Evolutionary conservation across 2,888 invertebrate species (phyloP).

Genomic region (Xanthia togata): DNA sequence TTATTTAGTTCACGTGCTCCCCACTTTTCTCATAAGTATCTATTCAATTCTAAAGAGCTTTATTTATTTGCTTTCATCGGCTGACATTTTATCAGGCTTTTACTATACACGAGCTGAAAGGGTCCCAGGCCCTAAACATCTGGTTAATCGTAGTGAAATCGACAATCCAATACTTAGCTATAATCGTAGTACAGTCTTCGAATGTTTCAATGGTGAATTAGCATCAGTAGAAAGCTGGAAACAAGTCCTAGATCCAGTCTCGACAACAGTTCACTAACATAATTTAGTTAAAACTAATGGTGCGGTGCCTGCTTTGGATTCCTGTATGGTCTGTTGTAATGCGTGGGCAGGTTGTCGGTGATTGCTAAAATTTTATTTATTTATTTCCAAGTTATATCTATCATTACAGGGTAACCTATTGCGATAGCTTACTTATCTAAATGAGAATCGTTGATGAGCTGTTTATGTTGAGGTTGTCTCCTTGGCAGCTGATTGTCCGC

Average conservation of each 20-base stretch:
- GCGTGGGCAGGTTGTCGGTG: conserved; percentile 34
- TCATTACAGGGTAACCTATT: too few relatives aligned
- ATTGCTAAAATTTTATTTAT: too few relatives aligned
- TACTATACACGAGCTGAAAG: conserved; percentile 52
- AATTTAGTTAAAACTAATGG: conserved; percentile 41
- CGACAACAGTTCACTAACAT: conserved; percentile 46
- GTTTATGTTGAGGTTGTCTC: neutral
- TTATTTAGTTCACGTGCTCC: conserved; percentile 46
- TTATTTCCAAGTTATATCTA: too few relatives aligned
- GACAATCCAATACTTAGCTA: conserved; percentile 43
- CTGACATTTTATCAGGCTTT: conserved; percentile 51
- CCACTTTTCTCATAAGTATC: conserved; percentile 51
- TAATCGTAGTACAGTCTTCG: conserved; percentile 46
- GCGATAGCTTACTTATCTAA: too few relatives aligned
- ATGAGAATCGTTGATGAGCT: neutral
- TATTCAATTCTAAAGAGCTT: conserved; percentile 60
- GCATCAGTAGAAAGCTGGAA: conserved; percentile 53
- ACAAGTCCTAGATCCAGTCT: conserved; percentile 49
- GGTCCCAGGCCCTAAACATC: conserved; percentile 51
- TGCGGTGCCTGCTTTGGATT: conserved; percentile 38
- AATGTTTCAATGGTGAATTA: conserved; percentile 59
- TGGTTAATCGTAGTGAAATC: conserved; percentile 63
- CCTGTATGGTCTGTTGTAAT: conserved; percentile 8
- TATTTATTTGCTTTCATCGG: conserved; percentile 61
- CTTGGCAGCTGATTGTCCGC: neutral